Percentiles rank a stretch among this genome's conserved stretches.
Evolutionary conservation across 2,888 invertebrate genomes (phyloP).

Genomic region (Dexiosoma caninum): DNA sequence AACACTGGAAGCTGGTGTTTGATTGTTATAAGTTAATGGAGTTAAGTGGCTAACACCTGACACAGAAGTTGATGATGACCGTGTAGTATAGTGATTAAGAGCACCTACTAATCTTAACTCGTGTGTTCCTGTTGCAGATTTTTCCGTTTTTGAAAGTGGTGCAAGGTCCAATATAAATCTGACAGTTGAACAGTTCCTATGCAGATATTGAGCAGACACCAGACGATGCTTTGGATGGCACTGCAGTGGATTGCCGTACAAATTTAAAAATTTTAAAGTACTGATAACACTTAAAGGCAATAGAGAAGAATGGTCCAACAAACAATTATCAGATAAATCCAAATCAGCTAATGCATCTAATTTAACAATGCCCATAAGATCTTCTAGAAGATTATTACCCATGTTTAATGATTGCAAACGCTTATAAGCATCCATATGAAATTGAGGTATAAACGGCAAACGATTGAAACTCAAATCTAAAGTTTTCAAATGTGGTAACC

Average conservation of each 20-base stretch:
- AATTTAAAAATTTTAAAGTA: constrained; percentile 79
- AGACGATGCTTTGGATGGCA: constrained; percentile 81
- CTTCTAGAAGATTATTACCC: constrained; percentile 83
- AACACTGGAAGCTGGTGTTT: constrained; percentile 75
- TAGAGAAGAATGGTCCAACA: constrained; percentile 81
- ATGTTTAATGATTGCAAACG: constrained; percentile 80
- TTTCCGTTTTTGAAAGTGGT: constrained; percentile 80
- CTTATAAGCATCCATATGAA: constrained; percentile 80
- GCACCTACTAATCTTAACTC: constrained; percentile 68
- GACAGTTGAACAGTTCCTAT: constrained; percentile 79
- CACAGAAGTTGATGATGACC: constrained; percentile 64
- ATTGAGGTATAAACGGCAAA: constrained; percentile 80
- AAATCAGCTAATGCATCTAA: constrained; percentile 80
- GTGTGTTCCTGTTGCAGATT: constrained; percentile 78
- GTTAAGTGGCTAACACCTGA: constrained; percentile 55
- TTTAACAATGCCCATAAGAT: constrained; percentile 80
- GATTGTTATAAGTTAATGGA: constrained; percentile 45
- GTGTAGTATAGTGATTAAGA: constrained; percentile 64
- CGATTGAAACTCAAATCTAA: constrained; percentile 83
- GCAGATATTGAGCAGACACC: constrained; percentile 80
- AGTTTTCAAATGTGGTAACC: constrained; percentile 81
- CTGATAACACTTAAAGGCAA: constrained; percentile 80
- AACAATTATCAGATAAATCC: constrained; percentile 82
- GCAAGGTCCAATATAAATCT: constrained; percentile 81
- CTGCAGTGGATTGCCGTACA: constrained; percentile 82